A percentile compares a stretch with the other conserved stretches of the same genome.
These are phyloP conservation scores for Hystrix brachyura DNA, from an alignment of 2,113 vertebrate genomes.

Conservation along the genomic window DNA sequence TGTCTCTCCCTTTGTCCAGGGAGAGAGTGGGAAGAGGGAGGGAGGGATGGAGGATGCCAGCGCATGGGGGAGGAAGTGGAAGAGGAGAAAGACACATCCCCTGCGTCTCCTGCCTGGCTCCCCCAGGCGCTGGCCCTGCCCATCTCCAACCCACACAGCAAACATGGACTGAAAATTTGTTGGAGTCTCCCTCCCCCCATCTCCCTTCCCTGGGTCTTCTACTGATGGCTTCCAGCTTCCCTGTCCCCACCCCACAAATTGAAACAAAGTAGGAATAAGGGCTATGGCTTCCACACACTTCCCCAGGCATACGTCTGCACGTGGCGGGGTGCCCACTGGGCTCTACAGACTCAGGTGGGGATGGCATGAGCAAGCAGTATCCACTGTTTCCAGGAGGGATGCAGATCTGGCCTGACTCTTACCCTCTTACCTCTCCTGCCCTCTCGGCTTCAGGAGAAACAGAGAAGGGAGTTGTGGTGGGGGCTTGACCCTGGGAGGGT, in stretches of 20 bases:
- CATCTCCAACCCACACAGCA: neutral
- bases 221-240: slow-evolving; percentile 7
- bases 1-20: slow-evolving; percentile 21
- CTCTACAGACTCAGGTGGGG: slow-evolving; percentile 38
- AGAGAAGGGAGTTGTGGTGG: neutral
- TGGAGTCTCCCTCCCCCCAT: neutral
- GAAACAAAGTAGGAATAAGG: slow-evolving; percentile 73
- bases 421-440: slow-evolving; percentile 41
- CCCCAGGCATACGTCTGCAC: too few relatives aligned
- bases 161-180: neutral
- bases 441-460: slow-evolving; percentile 34
- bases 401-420: slow-evolving; percentile 22
- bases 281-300: slow-evolving; percentile 47
- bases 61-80: neutral
- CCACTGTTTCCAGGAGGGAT: slow-evolving; percentile 71
- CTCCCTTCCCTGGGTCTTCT: neutral
- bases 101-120: neutral
- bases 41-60: neutral
- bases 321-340: neutral
- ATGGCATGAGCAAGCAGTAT: slow-evolving; percentile 71
- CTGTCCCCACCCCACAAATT: neutral
- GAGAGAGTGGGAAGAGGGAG: neutral
- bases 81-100: neutral
- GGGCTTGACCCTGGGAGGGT: neutral
- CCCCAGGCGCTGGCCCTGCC: neutral